Evolutionary conservation across 2,797 vertebrate species (phyloP), one percentile per base, ranked within the genome.

Genomic region (Saxicola maurus): DNA sequence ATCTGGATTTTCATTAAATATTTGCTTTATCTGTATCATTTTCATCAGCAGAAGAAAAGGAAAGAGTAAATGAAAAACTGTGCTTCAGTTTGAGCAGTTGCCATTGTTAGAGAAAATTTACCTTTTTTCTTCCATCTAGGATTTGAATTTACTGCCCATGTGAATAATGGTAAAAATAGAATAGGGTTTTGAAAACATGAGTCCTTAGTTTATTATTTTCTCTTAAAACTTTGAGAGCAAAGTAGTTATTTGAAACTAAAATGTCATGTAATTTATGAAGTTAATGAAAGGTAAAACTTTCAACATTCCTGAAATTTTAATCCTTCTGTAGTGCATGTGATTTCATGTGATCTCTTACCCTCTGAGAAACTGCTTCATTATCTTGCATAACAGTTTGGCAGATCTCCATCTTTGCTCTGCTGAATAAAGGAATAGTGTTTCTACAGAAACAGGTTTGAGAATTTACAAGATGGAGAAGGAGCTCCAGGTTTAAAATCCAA

Each of bases 381-480:
- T 88, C 92, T 94, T 96, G 91, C 89, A 66, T 96, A 95, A 96
- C 77, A 43, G 62, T 82, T 73, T 95, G 93, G 95, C 92, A 93
- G 53, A 82, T 89, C 86, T 95, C 94, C 94, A 94, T 95, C 82
- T 92, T 77, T 85, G 62, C 91, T 68, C 45, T 86, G 74, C 89
- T 31, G 88, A 90, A 92, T 89, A 91, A 92, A 92, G 56, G 75
- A 82, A 28, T 60, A 82, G 71, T 83, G 81, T 93, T 94, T 81
- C 82, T 86, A 52, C 86, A 91, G 87, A 85, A 68, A 48, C 28
- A 88, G 74, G 59, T 89, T 60, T 60, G 61, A 62, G 84, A 93
- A 90, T 81, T 81, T 82, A 37, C 53, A 74, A 93, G 76, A 92
- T 79, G 71, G 74, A 87, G 74, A 71, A 71, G 81, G 76, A 80